Evolutionary conservation across 2,113 vertebrate species (phyloP).

Genomic region (Mobula birostris): DNA sequence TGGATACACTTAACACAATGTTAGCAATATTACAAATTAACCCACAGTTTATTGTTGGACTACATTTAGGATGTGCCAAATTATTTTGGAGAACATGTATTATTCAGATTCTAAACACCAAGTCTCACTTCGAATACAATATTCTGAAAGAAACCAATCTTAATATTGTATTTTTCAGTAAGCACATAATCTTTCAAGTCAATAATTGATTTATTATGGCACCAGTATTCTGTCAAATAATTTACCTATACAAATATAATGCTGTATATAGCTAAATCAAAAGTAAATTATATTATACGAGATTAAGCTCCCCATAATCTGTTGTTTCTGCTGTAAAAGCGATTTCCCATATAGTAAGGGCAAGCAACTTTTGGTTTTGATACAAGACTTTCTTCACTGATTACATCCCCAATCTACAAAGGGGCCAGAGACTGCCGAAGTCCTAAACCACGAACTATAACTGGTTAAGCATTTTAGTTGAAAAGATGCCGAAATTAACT

Average conservation of each 20-base stretch:
- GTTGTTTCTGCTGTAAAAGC: not conserved
- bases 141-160: not conserved
- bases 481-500: not conserved
- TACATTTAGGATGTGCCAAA: not conserved
- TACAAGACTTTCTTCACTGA: not conserved
- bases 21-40: not conserved
- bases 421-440: not conserved
- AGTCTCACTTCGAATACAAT: conserved; percentile 13
- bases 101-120: not conserved
- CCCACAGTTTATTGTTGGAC: not conserved
- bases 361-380: not conserved
- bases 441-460: not conserved
- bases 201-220: not conserved
- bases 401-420: not conserved
- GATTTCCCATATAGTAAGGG: not conserved
- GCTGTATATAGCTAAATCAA: not conserved
- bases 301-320: not conserved
- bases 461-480: not conserved
- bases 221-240: not conserved
- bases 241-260: not conserved
- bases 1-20: conserved; percentile 3
- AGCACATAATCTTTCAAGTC: not conserved
- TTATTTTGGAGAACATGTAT: not conserved
- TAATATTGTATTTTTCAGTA: not conserved
- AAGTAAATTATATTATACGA: not conserved